Base-by-base conservation (phyloP, 1,140 invertebrate genomes). In the Steinernema feltiae region DNA sequence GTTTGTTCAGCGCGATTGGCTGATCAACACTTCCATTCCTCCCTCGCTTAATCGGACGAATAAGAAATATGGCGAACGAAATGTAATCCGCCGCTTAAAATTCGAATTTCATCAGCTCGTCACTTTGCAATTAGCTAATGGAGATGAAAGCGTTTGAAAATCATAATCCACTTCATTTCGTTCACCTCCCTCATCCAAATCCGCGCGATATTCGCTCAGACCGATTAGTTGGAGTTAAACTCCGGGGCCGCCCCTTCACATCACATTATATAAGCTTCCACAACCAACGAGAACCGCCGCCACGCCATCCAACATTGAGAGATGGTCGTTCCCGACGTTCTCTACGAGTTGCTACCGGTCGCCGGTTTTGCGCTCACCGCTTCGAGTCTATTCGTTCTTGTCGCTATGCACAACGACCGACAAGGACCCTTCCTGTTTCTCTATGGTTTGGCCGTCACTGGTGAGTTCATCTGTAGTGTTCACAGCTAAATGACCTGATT, bases 121-220 rank as follows among this genome's bases (percentile, higher is more conserved):
- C 53, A 63, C 24, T 63, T 63, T 63, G 12, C 24, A 63, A 63
- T 63, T 63, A 63, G 53, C 24, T 63, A 63, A 63, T 63, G 53
- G 53, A 3, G 24, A 15, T 12, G 12, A 12, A 63, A 63, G 53
- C 24, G 24, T n/a, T n/a, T n/a, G n/a, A 27, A 63, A 63, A n/a
- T 63, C 24, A 15, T 27, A 15, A 27, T n/a, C 7, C 12, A 27
- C 12, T 3, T 3, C 53, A n/a, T n/a, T 3, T 63, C 53, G 53
- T 27, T 63, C 53, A 27, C 7, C 53, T 63, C 53, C 53, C 53
- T 7, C 53, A 63, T 27, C 15, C 53, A 63, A 63, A 63, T 63
- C 53, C 53, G 53, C 53, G 3, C 53, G n/a, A n/a, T 63, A 3
- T 63, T 63, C 53, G 3, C 53, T 17, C 12, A 63, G 53, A 63